These are phyloP conservation scores for Pseudochromis fuscus DNA, from an alignment of 2,797 vertebrate species.

Conservation along the genomic window DNA sequence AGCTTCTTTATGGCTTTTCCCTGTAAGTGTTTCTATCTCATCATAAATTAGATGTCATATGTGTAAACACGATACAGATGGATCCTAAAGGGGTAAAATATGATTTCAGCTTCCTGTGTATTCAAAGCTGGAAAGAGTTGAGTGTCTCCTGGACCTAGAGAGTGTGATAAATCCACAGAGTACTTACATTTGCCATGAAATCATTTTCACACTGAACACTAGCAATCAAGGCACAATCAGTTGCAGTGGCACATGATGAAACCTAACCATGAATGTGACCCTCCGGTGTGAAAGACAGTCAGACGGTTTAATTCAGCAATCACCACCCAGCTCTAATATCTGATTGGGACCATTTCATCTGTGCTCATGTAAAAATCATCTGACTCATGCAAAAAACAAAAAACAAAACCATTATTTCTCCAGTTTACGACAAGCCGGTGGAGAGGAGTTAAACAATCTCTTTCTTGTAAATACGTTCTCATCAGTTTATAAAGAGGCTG, in stretches of 20 bases:
- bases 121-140: slow-evolving; percentile 14
- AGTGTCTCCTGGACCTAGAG: slow-evolving; percentile 2
- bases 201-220: slow-evolving; percentile 43
- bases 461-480: slow-evolving; percentile 67
- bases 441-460: slow-evolving; percentile 50
- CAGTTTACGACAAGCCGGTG: slow-evolving; percentile 26
- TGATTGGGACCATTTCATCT: slow-evolving; percentile 69
- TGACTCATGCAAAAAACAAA: slow-evolving; percentile 33
- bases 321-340: slow-evolving; percentile 45
- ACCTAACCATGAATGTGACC: slow-evolving; percentile 55
- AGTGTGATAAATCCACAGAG: slow-evolving; percentile 38
- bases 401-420: slow-evolving; percentile 56
- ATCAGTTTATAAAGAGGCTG: slow-evolving; percentile 51
- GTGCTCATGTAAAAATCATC: slow-evolving; percentile 46
- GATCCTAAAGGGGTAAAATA: slow-evolving; percentile 18
- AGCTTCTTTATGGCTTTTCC: slow-evolving; percentile 13
- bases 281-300: slow-evolving; percentile 53
- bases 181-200: slow-evolving; percentile 51
- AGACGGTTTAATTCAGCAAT: slow-evolving; percentile 65
- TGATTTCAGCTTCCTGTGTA: slow-evolving; percentile 10
- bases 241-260: slow-evolving; percentile 31
- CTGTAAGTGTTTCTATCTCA: slow-evolving; percentile 25
- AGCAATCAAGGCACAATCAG: slow-evolving; percentile 68
- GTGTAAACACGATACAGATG: slow-evolving; percentile 22
- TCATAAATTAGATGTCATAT: slow-evolving; percentile 22